These are phyloP conservation scores for Thunnus thynnus DNA, from an alignment of 2,113 vertebrate species.

Conservation along the genomic window DNA sequence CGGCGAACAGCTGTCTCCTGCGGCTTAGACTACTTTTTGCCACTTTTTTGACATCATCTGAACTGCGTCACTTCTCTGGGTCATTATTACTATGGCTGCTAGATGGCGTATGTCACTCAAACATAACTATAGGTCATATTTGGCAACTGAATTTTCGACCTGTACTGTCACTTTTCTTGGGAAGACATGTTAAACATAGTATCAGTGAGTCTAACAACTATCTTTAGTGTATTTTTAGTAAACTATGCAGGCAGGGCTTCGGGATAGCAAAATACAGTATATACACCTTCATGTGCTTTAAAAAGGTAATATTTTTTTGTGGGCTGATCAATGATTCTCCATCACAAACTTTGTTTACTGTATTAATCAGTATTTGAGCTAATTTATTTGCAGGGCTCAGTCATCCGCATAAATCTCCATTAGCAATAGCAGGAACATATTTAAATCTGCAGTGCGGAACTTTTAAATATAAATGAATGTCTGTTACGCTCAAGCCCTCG, in stretches of 20 bases:
- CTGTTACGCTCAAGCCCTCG: too few species aligned
- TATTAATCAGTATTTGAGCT: not conserved
- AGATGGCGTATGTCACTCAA: too few species aligned
- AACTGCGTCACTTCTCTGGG: too few species aligned
- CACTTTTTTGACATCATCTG: too few species aligned
- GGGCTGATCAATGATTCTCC: not conserved
- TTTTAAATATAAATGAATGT: too few species aligned
- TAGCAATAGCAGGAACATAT: not conserved
- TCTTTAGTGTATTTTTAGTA: not conserved
- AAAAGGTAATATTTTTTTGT: not conserved
- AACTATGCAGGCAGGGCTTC: not conserved
- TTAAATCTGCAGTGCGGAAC: too few species aligned
- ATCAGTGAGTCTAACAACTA: conserved; percentile 4
- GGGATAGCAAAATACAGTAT: not conserved
- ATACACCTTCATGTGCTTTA: not conserved
- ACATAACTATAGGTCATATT: too few species aligned
- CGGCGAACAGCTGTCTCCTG: too few species aligned
- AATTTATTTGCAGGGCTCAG: conserved; percentile 9
- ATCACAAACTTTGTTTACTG: not conserved
- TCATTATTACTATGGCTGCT: too few species aligned
- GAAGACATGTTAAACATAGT: not conserved
- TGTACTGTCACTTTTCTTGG: too few species aligned
- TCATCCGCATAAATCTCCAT: not conserved
- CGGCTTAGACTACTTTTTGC: too few species aligned
- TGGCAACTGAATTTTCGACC: too few species aligned